A percentile compares a stretch with the other conserved stretches of the same genome.
Evolutionary conservation across 2,113 vertebrate species (phyloP).

Genomic region (Hemiprocne comata): DNA sequence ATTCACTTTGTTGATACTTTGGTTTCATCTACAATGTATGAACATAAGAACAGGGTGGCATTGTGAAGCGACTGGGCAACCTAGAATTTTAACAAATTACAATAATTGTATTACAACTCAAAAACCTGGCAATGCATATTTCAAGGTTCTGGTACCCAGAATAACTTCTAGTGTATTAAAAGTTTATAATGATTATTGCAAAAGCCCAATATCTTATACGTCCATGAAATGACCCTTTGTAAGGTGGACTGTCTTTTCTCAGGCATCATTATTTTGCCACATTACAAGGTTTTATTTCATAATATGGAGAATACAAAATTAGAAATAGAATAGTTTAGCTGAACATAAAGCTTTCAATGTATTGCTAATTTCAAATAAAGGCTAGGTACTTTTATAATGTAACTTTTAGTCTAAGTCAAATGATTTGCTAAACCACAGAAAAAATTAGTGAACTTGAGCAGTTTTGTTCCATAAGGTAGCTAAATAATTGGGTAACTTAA

Average conservation of each 20-base stretch:
- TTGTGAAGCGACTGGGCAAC: not conserved
- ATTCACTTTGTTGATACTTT: not conserved
- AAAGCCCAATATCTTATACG: not conserved
- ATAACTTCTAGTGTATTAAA: not conserved
- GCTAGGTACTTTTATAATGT: not conserved
- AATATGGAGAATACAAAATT: not conserved
- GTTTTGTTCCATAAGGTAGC: not conserved
- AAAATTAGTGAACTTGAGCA: not conserved
- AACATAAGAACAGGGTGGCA: no score
- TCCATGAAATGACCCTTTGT: not conserved
- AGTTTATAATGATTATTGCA: not conserved
- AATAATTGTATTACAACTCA: not conserved
- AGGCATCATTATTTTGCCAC: not conserved
- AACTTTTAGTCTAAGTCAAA: not conserved
- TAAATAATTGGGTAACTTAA: not conserved
- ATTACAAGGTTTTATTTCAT: not conserved
- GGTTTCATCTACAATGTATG: not conserved
- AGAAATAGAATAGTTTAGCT: not conserved
- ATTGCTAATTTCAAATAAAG: not conserved
- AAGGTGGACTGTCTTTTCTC: not conserved
- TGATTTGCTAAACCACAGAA: not conserved
- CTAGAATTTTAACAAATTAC: not conserved
- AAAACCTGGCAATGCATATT: not conserved
- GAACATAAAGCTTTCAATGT: not conserved
- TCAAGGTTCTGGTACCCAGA: not conserved